Evolutionary conservation across 2,113 vertebrate species (phyloP), one percentile per base, ranked within the genome.

Genomic region (Brachirus orientalis): DNA sequence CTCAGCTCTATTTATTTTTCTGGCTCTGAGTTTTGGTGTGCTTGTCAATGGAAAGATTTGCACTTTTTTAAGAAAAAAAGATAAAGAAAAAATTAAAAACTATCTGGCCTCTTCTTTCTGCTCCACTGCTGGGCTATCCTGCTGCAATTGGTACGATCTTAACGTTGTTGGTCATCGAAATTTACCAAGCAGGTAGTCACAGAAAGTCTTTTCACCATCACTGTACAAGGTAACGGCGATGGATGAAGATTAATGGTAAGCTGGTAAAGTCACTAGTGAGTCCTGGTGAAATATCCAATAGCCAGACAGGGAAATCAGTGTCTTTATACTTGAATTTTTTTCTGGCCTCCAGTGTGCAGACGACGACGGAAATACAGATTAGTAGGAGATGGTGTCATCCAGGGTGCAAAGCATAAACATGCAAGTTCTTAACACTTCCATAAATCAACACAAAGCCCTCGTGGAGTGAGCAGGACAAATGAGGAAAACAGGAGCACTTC

Each of bases 371-470:
- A 83, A 87, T 61, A 79, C 82, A 69, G 80, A 88, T 81, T 77
- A 85, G 75, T 40, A 85, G 84, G 83, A 86, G 72, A 72, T 80
- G 81, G 83, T 81, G 86, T 88, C 82, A 83, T 86, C 83, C 83
- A 88, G 72, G 63, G 66, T 79, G 63, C 59, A 65, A 78, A 59
- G 67, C 62, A 89, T 82, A 84, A 84, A 85, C 73, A 86, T 63
- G 68, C 35, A 10, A 69, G 69, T 63, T 58, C 69, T 77, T 76
- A 80, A 84, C 69, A 82, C 64, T 72, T 51, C 28, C 57, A 90
- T 89, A 87, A 88, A 87, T 89, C 81, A 89, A 78, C 69, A 62
- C 22, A 52, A 78, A 63, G 76, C 66, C 70, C 71, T 83, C 19
- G 37, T 7, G 38, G 75, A 74, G 59, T 82, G 45, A 60, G 64